Evolutionary conservation across 2,113 vertebrate genomes (phyloP).

Genomic region (Thinocorus orbignyianus): DNA sequence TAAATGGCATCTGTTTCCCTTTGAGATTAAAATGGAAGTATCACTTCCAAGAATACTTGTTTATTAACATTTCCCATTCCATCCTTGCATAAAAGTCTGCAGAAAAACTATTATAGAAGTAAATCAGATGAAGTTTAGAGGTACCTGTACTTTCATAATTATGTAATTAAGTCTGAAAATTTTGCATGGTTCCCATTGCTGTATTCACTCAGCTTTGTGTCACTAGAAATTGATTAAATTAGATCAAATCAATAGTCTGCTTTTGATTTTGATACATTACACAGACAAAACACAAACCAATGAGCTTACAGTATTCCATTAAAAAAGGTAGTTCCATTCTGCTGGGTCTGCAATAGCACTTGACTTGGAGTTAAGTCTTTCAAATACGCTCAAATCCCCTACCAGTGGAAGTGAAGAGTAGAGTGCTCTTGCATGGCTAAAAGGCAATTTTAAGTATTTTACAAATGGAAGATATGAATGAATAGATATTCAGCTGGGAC

Average conservation of each 20-base stretch:
- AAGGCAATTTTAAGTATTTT: neutral
- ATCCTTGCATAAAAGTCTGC: neutral
- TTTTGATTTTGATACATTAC: neutral
- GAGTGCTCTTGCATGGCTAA: neutral
- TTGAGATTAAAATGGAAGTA: neutral
- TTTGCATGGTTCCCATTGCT: neutral
- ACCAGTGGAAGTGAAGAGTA: neutral
- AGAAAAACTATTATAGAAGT: neutral
- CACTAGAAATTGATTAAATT: neutral
- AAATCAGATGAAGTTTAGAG: neutral
- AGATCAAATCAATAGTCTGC: neutral
- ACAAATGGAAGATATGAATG: neutral
- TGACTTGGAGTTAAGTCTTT: neutral
- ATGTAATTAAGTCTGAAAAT: neutral
- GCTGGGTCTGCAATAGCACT: neutral
- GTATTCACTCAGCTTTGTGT: neutral
- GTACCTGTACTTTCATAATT: neutral
- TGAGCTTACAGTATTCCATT: fast-evolving
- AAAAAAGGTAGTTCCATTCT: neutral
- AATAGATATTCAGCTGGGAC: neutral
- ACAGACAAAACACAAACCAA: neutral
- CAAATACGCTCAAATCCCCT: neutral
- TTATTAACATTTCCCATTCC: neutral
- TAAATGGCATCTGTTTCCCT: neutral
- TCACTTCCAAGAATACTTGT: neutral